Conservation (phyloP, 2,888 invertebrate species). For the Phaedon cochleariae region DNA sequence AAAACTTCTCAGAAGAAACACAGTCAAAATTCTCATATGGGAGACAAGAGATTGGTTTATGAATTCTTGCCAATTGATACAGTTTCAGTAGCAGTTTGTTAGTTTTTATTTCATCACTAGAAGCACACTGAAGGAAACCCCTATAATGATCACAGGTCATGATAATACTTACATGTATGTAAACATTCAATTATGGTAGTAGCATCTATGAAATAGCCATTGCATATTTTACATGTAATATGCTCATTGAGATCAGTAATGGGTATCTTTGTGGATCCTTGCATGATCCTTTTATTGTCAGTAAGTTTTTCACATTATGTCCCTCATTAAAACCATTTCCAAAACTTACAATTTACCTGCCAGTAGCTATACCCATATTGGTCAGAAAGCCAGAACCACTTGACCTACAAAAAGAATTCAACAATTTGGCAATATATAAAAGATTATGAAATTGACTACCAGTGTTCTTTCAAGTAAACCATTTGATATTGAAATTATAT, state of each 20-base stretch:
- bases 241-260: constrained; percentile 71
- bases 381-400: constrained; percentile 44
- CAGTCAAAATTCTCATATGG: no score
- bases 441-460: no score
- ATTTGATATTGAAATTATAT: constrained; percentile 2
- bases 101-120: no score
- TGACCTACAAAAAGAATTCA: constrained; percentile 57
- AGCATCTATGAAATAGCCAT: constrained; percentile 80
- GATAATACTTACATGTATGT: constrained; percentile 73
- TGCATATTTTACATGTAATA: constrained; percentile 75
- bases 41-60: no score
- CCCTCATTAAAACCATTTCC: constrained; percentile 28
- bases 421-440: no score
- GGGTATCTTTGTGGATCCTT: constrained; percentile 60
- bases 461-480: neutral
- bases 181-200: constrained; percentile 83
- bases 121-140: no score
- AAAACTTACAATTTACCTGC: constrained; percentile 19
- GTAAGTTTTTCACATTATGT: constrained; percentile 46
- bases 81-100: no score
- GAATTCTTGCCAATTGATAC: no score
- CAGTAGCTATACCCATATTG: constrained; percentile 59
- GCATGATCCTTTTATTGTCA: constrained; percentile 55
- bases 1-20: no score
- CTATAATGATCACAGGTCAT: neutral